Percentiles rank a stretch among this genome's conserved stretches.
phyloP scores from a whole-genome alignment of 2,888 invertebrate genomes.

The Microdon myrmicae region DNA sequence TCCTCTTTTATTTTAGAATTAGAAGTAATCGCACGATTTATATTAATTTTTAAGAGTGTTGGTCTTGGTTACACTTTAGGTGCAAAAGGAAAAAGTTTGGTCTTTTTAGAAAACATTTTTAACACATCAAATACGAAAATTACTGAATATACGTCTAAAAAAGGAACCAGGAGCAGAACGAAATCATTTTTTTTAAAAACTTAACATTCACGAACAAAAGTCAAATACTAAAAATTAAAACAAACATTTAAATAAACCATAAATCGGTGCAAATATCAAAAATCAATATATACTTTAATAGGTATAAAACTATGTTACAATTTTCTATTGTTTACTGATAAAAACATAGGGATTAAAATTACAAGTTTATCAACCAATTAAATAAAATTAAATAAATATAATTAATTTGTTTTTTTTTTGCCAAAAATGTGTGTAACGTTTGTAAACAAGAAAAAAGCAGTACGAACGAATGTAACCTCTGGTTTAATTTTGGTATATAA shows the following conservation, averaged over 20 bases:
- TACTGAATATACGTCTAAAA: constrained; percentile 47
- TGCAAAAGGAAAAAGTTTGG: constrained; percentile 20
- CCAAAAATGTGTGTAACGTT: background rate
- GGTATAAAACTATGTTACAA: constrained; percentile 1
- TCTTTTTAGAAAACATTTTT: constrained; percentile 18
- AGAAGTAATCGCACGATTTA: constrained; percentile 57
- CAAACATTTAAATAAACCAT: constrained; percentile 19
- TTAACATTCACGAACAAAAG: constrained; percentile 9
- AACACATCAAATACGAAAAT: constrained; percentile 56
- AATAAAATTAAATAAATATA: background rate
- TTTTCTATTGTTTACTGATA: constrained; percentile 21
- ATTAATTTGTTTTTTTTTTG: constrained; percentile 5
- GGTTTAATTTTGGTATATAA: constrained; percentile 54
- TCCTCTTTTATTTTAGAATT: constrained; percentile 26
- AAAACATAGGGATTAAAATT: constrained; percentile 4
- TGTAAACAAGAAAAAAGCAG: constrained; percentile 11
- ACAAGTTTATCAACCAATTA: background rate
- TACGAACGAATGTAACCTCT: constrained; percentile 48
- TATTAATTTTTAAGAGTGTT: constrained; percentile 36
- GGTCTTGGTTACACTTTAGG: constrained; percentile 50
- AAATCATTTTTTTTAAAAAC: too few relatives aligned
- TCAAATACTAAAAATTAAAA: constrained; percentile 7
- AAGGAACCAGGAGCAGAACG: constrained; percentile 11
- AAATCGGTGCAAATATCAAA: constrained; percentile 43
- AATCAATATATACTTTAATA: constrained; percentile 10